Percentiles rank a stretch among this genome's conserved stretches.
phyloP scores from a whole-genome alignment of 2,888 invertebrate genomes.

The Cheilosia pagana region DNA sequence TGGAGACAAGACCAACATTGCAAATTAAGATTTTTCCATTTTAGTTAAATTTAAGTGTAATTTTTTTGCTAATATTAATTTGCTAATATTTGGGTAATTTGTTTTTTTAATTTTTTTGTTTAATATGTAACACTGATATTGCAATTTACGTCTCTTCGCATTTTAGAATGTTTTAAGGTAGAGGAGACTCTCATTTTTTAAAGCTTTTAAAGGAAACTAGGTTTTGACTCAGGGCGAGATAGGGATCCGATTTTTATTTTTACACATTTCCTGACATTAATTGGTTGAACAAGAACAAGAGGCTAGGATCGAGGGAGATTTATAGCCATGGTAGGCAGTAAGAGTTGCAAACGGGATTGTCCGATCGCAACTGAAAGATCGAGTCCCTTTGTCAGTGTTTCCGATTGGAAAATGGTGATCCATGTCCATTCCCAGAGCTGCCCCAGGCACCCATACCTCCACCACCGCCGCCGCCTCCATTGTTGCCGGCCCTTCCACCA shows the following conservation, averaged over 20 bases:
- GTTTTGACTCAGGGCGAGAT: conserved; percentile 27
- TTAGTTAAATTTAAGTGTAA: conserved; percentile 61
- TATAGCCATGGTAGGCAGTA: conserved; percentile 83
- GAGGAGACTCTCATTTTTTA: conserved; percentile 41
- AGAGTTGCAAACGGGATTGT: conserved; percentile 79
- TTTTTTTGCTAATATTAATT: conserved; percentile 43
- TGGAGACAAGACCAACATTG: conserved; percentile 57
- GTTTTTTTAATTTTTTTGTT: conserved; percentile 30
- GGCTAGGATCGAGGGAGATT: conserved; percentile 31
- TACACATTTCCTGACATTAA: not conserved
- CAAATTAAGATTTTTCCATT: conserved; percentile 46
- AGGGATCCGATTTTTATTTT: not conserved
- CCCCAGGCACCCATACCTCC: conserved; percentile 39
- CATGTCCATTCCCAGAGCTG: conserved; percentile 59
- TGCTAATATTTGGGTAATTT: conserved; percentile 34
- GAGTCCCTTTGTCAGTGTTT: conserved; percentile 84
- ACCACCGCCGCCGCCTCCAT: conserved; percentile 32
- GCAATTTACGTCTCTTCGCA: conserved; percentile 38
- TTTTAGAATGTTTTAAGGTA: conserved; percentile 28
- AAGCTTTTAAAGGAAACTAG: conserved; percentile 67
- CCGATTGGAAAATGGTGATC: conserved; percentile 79
- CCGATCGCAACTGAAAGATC: conserved; percentile 80
- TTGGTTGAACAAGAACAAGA: conserved; percentile 6
- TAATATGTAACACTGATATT: conserved; percentile 65
- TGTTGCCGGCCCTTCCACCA: conserved; percentile 19